Conservation (phyloP, 1,140 invertebrate species). For the Eurosta solidaginis region DNA sequence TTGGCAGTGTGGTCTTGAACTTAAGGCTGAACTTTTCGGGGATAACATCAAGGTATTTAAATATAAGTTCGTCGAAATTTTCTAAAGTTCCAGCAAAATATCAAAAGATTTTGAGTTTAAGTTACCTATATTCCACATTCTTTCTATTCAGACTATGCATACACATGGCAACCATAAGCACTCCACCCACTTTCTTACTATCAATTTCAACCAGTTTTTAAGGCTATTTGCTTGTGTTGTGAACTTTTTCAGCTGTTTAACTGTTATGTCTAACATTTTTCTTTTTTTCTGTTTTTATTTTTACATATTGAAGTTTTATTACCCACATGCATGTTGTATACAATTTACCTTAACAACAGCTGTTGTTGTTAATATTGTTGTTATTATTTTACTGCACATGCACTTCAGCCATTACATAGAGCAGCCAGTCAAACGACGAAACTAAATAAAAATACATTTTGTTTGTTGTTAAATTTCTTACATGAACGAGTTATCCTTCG, state of each 20-base stretch:
- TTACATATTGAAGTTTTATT: neutral
- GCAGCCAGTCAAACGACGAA: neutral
- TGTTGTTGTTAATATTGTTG: no score
- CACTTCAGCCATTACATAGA: neutral
- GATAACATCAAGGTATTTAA: no score
- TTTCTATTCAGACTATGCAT: no score
- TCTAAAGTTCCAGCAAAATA: no score
- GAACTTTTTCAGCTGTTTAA: constrained; percentile 14
- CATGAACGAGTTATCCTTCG: neutral
- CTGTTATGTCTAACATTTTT: neutral
- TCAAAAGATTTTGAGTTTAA: no score
- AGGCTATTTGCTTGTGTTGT: neutral
- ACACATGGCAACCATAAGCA: neutral
- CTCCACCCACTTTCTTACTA: neutral
- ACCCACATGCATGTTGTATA: constrained; percentile 1
- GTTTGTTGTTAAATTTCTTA: constrained; percentile 2
- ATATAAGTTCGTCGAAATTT: no score
- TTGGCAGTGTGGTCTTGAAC: no score
- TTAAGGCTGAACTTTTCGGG: no score
- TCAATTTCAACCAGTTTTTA: neutral
- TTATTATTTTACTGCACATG: neutral
- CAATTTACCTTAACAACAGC: no score
- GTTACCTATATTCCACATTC: no score
- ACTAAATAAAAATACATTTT: neutral
- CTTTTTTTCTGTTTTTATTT: neutral